Base-by-base conservation (phyloP, 2,888 invertebrate genomes). In the Eueremaeus valkanovi region DNA sequence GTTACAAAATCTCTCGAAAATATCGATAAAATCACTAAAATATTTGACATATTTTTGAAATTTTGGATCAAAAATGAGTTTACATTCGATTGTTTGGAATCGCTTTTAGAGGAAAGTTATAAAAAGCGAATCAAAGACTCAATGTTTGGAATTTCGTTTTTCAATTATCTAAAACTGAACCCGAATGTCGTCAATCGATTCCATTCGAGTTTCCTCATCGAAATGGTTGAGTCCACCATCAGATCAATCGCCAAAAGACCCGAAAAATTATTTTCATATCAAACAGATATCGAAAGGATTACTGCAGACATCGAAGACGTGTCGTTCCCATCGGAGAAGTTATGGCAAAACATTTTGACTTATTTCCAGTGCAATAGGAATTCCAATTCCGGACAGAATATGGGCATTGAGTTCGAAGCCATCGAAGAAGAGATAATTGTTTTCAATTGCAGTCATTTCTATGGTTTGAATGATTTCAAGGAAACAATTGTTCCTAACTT, bases 311-410 rank as follows among this genome's bases (percentile, higher is more conserved):
- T 66, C 9, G 36, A 45, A 72, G 72, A 49, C n/a, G 27, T 72
- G 13, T 27, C 72, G 6, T 72, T 72, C 45, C 72, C 72, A 2
- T 24, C 72, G 9, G 72, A 72, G 18, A 45, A 72, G 36, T 49
- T 72, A 24, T 72, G 72, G 72, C 72, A 72, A 72, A 72, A 51
- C 13, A 72, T 72, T 45, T 33, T 72, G 11, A 40, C 66, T 21
- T 40, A 66, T 40, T 66, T 66, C 36, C 33, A 36, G n/a, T 16
- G 58, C 31, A 8, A 58, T 27, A 58, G 29, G 5, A 5, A 8
- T 16, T 11, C 16, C 13, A 24, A 58, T 58, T 58, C 11, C 16
- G 13, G 21, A 16, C n/a, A 3, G 6, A 31, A 11, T 40, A n/a
- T 21, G n/a, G 33, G 8, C 1, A 21, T 51, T n/a, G 51, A 51